Evolutionary conservation across 1,140 invertebrate genomes (phyloP).

Genomic region (Drosophila nigromelanica): DNA sequence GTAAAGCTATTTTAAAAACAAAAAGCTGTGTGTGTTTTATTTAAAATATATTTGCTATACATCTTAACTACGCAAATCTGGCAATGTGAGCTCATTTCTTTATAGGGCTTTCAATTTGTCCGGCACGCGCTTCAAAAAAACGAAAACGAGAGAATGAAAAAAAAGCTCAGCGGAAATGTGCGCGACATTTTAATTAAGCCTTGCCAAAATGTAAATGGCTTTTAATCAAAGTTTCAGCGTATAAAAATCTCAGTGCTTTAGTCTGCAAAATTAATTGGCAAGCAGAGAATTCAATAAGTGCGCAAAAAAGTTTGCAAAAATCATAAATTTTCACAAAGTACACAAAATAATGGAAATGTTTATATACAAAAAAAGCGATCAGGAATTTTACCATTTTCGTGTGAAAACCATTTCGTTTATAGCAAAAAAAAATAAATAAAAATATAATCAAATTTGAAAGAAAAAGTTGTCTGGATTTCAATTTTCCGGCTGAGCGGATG

Average conservation of each 20-base stretch:
- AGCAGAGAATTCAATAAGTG: constrained; percentile 8
- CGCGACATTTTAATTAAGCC: constrained; percentile 80
- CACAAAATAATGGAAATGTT: constrained; percentile 19
- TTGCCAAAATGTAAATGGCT: constrained; percentile 67
- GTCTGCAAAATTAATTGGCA: constrained; percentile 20
- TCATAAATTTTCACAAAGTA: not conserved
- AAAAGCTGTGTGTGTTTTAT: not conserved
- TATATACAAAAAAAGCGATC: constrained; percentile 27
- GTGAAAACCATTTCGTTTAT: constrained; percentile 20
- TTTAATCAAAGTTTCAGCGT: constrained; percentile 59
- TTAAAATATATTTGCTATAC: not conserved
- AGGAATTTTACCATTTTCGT: constrained; percentile 15
- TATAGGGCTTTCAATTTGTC: constrained; percentile 18
- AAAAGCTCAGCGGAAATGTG: constrained; percentile 67
- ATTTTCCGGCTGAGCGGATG: constrained; percentile 37
- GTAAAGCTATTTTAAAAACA: constrained; percentile 17
- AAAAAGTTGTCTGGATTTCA: constrained; percentile 12
- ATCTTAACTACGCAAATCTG: constrained; percentile 1
- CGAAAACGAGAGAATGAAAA: not conserved
- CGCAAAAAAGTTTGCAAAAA: not conserved
- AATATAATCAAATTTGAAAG: not conserved
- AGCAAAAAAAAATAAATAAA: constrained; percentile 6
- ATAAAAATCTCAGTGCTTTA: constrained; percentile 42
- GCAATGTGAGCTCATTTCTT: constrained; percentile 3
- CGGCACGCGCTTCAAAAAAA: constrained; percentile 52